Conservation (phyloP, 2,888 invertebrate genomes). For the Fabriciana adippe region DNA sequence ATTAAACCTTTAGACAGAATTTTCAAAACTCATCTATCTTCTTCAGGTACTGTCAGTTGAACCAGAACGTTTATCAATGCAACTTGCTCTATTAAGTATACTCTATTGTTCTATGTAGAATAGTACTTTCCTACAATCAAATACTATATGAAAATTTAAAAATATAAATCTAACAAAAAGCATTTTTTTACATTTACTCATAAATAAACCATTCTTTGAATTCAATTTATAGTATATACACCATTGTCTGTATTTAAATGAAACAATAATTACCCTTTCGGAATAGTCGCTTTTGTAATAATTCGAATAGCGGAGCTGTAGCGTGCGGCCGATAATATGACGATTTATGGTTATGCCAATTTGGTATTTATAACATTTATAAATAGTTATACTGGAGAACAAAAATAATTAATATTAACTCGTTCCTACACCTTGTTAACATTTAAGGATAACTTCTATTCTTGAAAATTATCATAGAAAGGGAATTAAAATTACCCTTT, state of each 20-base stretch:
- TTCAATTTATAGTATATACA: constrained; percentile 23
- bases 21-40: no score
- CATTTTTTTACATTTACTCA: not conserved
- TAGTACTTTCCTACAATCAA: no score
- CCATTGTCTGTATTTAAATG: constrained; percentile 35
- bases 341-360: constrained; percentile 26
- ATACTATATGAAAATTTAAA: not conserved
- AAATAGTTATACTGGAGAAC: not conserved
- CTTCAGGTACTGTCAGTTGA: no score
- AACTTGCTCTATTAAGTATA: no score
- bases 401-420: constrained; percentile 1
- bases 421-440: no score
- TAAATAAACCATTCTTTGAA: constrained; percentile 21
- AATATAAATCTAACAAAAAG: not conserved
- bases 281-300: constrained; percentile 31
- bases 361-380: constrained; percentile 11
- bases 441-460: no score
- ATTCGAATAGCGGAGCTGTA: constrained; percentile 27
- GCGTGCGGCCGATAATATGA: constrained; percentile 28
- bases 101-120: no score
- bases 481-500: no score
- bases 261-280: constrained; percentile 33
- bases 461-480: no score
- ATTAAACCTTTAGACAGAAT: no score
- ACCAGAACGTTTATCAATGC: no score